These are phyloP conservation scores for Mactra quadrangularis DNA, from an alignment of 1,140 invertebrate genomes.

Conservation along the genomic window DNA sequence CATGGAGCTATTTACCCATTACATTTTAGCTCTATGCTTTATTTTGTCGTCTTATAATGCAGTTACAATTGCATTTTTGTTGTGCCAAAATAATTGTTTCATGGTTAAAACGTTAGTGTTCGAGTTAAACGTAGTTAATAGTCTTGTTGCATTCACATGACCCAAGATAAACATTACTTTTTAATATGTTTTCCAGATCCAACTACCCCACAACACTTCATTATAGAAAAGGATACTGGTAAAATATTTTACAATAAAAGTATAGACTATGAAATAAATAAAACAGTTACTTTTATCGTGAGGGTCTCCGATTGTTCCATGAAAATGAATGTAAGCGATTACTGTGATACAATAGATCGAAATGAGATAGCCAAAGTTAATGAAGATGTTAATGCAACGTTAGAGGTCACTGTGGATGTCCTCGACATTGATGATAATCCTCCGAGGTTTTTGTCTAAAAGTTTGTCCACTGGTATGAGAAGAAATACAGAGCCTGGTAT, in stretches of 20 bases:
- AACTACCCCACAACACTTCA: not conserved
- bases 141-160: too few relatives aligned
- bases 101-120: too few relatives aligned
- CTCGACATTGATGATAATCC: conserved; percentile 19
- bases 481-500: conserved; percentile 22
- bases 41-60: too few relatives aligned
- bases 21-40: too few relatives aligned
- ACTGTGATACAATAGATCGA: not conserved
- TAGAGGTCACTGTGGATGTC: not conserved
- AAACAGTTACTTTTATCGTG: not conserved
- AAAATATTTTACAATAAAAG: not conserved
- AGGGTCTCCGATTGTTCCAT: conserved; percentile 1
- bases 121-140: too few relatives aligned
- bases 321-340: not conserved
- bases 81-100: too few relatives aligned
- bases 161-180: too few relatives aligned
- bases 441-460: not conserved
- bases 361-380: not conserved
- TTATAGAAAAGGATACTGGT: not conserved
- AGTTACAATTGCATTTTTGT: too few relatives aligned
- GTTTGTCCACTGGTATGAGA: conserved; percentile 9
- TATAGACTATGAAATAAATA: not conserved
- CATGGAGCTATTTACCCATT: too few relatives aligned
- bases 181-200: not conserved
- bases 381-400: not conserved